Percentiles rank a stretch among this genome's conserved stretches.
phyloP scores from a whole-genome alignment of 2,797 vertebrate genomes.

The Acanthiza pusilla region DNA sequence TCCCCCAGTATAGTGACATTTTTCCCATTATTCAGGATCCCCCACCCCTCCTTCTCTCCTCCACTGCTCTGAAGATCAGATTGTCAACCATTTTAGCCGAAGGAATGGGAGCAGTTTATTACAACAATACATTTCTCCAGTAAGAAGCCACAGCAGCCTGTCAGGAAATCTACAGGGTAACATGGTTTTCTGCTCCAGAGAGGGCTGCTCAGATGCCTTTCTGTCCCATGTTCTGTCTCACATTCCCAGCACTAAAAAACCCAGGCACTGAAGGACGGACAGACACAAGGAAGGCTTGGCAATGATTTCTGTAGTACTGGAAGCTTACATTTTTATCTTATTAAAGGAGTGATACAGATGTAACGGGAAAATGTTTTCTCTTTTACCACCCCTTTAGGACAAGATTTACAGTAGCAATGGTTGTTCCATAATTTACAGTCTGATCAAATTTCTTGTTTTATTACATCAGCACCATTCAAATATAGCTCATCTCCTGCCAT shows the following conservation, averaged over 20 bases:
- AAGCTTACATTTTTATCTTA: background rate
- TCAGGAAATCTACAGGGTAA: slow-evolving; percentile 11
- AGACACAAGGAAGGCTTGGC: background rate
- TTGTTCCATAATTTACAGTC: background rate
- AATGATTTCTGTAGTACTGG: background rate
- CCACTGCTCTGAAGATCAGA: background rate
- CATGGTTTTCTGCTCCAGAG: background rate
- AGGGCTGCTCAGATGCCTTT: background rate
- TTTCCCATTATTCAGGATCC: background rate
- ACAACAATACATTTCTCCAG: background rate
- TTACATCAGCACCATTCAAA: background rate
- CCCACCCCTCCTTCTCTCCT: background rate
- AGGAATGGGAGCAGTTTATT: background rate
- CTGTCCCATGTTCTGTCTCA: background rate
- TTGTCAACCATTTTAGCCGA: background rate
- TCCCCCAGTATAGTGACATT: background rate
- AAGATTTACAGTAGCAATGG: background rate
- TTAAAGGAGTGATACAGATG: background rate
- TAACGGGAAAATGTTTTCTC: background rate
- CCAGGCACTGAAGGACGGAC: background rate
- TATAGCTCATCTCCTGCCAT: background rate
- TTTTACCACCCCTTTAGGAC: background rate
- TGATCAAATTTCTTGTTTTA: background rate
- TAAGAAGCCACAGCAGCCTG: slow-evolving; percentile 10
- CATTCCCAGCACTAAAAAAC: background rate